Evolutionary conservation across 2,113 vertebrate species (phyloP), one percentile per base, ranked within the genome.

Genomic region (Dromiciops gliroides): DNA sequence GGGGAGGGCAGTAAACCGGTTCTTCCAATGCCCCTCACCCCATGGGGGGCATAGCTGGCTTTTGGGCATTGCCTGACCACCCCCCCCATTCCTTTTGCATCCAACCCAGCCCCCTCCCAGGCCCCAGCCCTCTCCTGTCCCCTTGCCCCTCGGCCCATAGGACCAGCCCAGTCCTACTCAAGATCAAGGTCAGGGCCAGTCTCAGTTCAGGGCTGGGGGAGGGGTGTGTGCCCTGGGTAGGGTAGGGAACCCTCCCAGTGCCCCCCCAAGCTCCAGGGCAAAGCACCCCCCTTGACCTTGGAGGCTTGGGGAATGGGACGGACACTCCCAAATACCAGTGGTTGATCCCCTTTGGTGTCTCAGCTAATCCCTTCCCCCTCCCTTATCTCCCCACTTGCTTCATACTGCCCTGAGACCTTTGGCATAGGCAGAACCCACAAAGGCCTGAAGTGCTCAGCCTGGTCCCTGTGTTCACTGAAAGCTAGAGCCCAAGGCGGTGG

Each of bases 11-110:
- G 91, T 93, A 97, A 96, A 95, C 97, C 93, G 94, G 97, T 97
- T 98, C 94, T 97, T 95, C 97, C 75, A 1, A 97, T 95, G 96
- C 93, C 95, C 93, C 95, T 94, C 92, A 60, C 92, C 97, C 97
- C 96, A 96, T 93, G 94, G 52, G 92, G 97, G 97, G 95, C 95
- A 96, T 90, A 24, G 94, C 90, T 94, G 93, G 94, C 97, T 92
- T 6, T 9, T 50, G 88, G 91, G 83, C 67, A 83, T 83, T 83
- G 67, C 67, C n/a, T 83, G n/a, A 83, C 19, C 16, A 83, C 67
- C 67, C 44, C 67, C 67, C 67, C n/a, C 60, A 4, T 83, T 83
- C n/a, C 37, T 83, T 83, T n/a, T 83, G n/a, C 67, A 83, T 44
- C 16, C 67, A 83, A 51, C 91, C 92, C 49, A 67, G 60, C 48